Evolutionary conservation across 2,888 invertebrate genomes (phyloP).

Genomic region (Octonoba sinensis): DNA sequence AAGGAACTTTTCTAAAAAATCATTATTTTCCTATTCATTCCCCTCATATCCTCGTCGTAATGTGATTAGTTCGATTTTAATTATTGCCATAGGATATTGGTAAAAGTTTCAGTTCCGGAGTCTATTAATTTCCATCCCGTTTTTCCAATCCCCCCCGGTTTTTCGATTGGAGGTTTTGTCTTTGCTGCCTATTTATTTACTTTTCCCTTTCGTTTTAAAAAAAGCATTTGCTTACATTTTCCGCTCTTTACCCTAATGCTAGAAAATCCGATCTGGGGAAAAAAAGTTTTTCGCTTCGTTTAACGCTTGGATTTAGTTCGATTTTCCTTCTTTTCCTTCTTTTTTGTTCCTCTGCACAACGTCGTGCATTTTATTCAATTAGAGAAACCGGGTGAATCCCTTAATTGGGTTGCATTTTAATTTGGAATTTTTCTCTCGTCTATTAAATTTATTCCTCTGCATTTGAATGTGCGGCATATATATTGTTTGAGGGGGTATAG

Average conservation of each 20-base stretch:
- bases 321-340: background rate
- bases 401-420: no score
- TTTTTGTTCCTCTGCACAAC: conserved; percentile 3
- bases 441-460: no score
- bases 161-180: background rate
- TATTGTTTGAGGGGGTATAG: no score
- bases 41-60: no score
- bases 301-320: no score
- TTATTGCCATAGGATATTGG: no score
- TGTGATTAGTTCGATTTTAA: no score
- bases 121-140: conserved; percentile 17
- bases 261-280: conserved; percentile 11
- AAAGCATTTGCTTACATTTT: conserved; percentile 26
- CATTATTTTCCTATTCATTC: no score
- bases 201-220: background rate
- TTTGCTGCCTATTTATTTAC: background rate
- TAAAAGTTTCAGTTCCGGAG: background rate
- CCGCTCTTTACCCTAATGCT: conserved; percentile 42
- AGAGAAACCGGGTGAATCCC: conserved; percentile 6
- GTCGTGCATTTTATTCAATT: conserved; percentile 31
- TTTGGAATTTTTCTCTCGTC: no score
- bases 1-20: no score
- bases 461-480: no score
- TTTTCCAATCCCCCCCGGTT: background rate
- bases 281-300: background rate